Base-by-base conservation (phyloP, 1,140 invertebrate species). In the Bombyx mandarina region DNA sequence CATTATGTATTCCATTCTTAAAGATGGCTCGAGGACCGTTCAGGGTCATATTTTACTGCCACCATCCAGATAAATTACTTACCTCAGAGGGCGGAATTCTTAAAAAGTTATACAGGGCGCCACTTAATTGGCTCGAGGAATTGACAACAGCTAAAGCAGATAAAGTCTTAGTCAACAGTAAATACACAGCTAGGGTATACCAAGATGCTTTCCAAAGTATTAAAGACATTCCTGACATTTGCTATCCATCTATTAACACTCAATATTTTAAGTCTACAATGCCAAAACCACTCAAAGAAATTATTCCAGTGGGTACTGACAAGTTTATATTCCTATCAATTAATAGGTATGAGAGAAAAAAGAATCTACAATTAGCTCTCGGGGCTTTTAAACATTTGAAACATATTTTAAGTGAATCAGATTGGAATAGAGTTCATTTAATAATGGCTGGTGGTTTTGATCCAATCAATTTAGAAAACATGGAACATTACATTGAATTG, bases 391-490 rank as follows among this genome's bases (percentile, higher is more conserved):
- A 93, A 69, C 83, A 93, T 59, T 86, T 96, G 43, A 89, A 90
- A 68, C 73, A 88, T 45, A 75, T 85, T 42, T 35, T 93, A 18
- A 77, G 79, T 48, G 65, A 88, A 35, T 69, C 89, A 44, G 88
- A 92, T 62, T 94, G 91, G 82, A 84, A 90, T 43, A 88, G 86
- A 60, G 89, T 95, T 47, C 94, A 95, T 77, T 90, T 99, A 45
- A 92, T 99, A n/a, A 93, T 99, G 69, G 97, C 97, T 60, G 99
- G 99, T 35, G 99, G 99, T 1, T 99, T 98, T 88, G 99, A 99
- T 81, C 91, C 93, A 8, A 90, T 94, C 61, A 94, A 98, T 43
- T 73, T 88, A 44, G 97, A 99, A 86, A 99, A 99, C 88, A 92
- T 96, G 46, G 93, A 95, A 62, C 93, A 99, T 88, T 96, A 93